Base-by-base conservation (phyloP, 2,113 vertebrate species). In the Setophaga petechia region DNA sequence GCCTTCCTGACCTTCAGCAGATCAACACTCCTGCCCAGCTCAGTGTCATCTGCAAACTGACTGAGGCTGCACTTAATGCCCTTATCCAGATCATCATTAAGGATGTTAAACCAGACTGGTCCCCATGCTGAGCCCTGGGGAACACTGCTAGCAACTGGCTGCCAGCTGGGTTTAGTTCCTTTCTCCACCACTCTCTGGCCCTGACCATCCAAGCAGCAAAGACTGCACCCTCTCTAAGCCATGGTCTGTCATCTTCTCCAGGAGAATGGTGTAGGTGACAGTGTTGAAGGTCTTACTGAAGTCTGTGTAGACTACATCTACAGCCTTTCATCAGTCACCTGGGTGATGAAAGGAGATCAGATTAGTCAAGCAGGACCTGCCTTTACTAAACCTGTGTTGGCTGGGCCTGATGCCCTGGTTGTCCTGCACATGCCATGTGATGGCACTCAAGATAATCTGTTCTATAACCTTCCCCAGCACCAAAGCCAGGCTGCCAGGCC, bases 101-200 rank as follows among this genome's bases (percentile, higher is more conserved):
- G 15, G 28, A 25, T 46, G 12, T 46, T 82, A 54, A 74, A 68
- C 30, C 35, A 28, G 30, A 68, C 54, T 54, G n/a, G 20, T 28
- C 30, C 28, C 44, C 30, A 1, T 52, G n/a, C 37, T 46, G 44
- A 81, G 37, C 10, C 39, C 33, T 46, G 24, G 44, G 33, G 16
- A 46, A 11, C 39, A 82, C 51, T 1, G 4, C 16, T 61, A 39
- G 23, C 39, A 51, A n/a, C 15, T 1, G 3, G 5, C 39, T 2
- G 1, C 11, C 11, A 21, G 4, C 5, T 46, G 33, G 19, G 10
- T 68, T 89, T 61, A 47, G 46, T 41, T 75, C 28, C 46, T 54
- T 68, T 54, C 30, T 54, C 24, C 24, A 68, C 7, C 39, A 41
- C 16, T 52, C 28, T 67, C 16, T 68, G 20, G 14, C 9, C 7